A percentile compares a stretch with the other conserved stretches of the same genome.
These are phyloP conservation scores for Boulengeromyrus knoepffleri DNA, from an alignment of 2,113 vertebrate species.

Conservation along the genomic window DNA sequence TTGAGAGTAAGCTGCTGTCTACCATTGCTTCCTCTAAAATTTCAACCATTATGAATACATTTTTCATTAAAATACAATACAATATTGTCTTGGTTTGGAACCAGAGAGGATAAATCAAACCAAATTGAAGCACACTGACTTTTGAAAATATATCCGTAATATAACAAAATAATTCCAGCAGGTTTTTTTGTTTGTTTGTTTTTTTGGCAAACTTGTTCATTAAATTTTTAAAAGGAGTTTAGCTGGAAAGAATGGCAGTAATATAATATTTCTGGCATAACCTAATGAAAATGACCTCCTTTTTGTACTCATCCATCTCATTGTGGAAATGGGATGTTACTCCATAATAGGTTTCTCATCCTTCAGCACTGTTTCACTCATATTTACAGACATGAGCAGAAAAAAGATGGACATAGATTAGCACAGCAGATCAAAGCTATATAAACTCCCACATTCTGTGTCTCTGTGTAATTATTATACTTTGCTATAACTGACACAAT, in stretches of 20 bases:
- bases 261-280: neutral
- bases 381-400: neutral
- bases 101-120: neutral
- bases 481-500: conserved; percentile 16
- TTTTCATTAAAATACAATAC: neutral
- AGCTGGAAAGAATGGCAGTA: neutral
- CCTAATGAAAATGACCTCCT: neutral
- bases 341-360: neutral
- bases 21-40: neutral
- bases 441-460: conserved; percentile 15
- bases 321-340: neutral
- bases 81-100: neutral
- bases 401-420: neutral
- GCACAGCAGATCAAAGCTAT: neutral
- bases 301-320: neutral
- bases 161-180: neutral
- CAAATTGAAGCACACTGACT: neutral
- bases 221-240: neutral
- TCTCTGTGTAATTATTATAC: neutral
- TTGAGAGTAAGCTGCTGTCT: neutral
- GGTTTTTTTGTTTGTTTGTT: neutral
- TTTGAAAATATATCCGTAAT: neutral
- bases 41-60: neutral
- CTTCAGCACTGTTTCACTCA: neutral
- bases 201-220: neutral